phyloP scores from a whole-genome alignment of 1,140 invertebrate genomes.

The Galleria mellonella region DNA sequence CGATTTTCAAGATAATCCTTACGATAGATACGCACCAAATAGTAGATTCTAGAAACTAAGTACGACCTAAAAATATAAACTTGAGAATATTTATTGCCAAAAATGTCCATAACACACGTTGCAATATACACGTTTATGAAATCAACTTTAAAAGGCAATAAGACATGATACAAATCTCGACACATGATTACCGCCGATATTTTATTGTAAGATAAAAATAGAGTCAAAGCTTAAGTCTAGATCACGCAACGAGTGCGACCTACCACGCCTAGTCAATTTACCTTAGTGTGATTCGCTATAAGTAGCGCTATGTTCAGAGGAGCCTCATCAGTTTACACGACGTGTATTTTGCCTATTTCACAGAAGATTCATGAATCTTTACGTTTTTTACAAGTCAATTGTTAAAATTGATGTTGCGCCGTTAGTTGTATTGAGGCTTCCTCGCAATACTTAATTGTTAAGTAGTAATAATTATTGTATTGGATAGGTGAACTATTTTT shows the following conservation, averaged over 20 bases:
- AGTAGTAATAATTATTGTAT: constrained; percentile 72
- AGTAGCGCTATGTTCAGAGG: constrained; percentile 59
- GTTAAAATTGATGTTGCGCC: too few species aligned
- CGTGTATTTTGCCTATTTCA: constrained; percentile 13
- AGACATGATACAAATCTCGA: too few species aligned
- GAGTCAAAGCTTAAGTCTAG: constrained; percentile 27
- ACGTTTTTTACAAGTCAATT: background rate
- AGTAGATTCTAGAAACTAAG: too few species aligned
- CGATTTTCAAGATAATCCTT: too few species aligned
- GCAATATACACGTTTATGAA: too few species aligned
- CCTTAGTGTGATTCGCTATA: constrained; percentile 71
- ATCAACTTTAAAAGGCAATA: too few species aligned
- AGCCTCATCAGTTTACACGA: constrained; percentile 21
- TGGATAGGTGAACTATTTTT: constrained; percentile 72
- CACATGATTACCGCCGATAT: too few species aligned
- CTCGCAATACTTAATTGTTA: constrained; percentile 69
- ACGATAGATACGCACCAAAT: too few species aligned
- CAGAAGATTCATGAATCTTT: constrained; percentile 25
- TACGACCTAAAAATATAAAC: background rate
- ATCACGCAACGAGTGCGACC: constrained; percentile 30
- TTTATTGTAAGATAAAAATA: background rate
- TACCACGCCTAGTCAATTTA: constrained; percentile 72
- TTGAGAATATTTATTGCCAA: background rate
- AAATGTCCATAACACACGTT: too few species aligned
- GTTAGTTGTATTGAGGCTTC: constrained; percentile 21